A percentile compares a stretch with the other conserved stretches of the same genome.
Conservation (phyloP, 2,797 vertebrate genomes). For the Epinephelus awoara region DNA sequence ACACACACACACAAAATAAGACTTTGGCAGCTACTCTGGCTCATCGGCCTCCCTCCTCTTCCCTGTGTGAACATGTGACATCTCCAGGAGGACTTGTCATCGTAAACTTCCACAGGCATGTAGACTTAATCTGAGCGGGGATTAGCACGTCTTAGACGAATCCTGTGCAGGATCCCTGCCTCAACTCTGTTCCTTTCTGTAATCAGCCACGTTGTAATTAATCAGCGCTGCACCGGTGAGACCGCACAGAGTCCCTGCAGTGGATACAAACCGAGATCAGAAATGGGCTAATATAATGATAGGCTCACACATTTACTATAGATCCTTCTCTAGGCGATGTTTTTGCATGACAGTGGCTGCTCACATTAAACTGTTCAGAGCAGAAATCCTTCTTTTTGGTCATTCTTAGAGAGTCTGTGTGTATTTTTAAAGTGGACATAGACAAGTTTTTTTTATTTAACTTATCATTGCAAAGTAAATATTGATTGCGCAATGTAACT, state of each 20-base stretch:
- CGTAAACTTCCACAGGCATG: constrained; percentile 57
- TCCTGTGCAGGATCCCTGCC: constrained; percentile 65
- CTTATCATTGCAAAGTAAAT: no score
- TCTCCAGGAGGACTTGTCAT: constrained; percentile 47
- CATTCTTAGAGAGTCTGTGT: background rate
- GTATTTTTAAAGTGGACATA: no score
- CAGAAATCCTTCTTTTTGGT: background rate
- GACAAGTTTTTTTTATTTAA: no score
- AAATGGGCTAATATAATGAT: constrained; percentile 8
- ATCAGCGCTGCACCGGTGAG: constrained; percentile 36
- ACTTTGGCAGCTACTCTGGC: background rate
- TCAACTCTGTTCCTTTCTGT: constrained; percentile 64
- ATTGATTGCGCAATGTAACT: no score
- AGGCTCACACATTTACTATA: background rate
- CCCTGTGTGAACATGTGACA: constrained; percentile 53
- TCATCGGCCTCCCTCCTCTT: background rate
- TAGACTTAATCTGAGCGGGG: constrained; percentile 75
- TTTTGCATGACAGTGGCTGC: background rate
- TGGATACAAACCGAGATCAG: constrained; percentile 20
- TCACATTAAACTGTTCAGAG: background rate
- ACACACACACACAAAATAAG: background rate
- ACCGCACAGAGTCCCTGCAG: constrained; percentile 1
- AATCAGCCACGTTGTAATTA: constrained; percentile 70
- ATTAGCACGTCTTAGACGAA: constrained; percentile 78
- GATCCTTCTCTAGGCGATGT: background rate